Base-by-base conservation (phyloP, 2,113 vertebrate species). In the Clupea harengus region DNA sequence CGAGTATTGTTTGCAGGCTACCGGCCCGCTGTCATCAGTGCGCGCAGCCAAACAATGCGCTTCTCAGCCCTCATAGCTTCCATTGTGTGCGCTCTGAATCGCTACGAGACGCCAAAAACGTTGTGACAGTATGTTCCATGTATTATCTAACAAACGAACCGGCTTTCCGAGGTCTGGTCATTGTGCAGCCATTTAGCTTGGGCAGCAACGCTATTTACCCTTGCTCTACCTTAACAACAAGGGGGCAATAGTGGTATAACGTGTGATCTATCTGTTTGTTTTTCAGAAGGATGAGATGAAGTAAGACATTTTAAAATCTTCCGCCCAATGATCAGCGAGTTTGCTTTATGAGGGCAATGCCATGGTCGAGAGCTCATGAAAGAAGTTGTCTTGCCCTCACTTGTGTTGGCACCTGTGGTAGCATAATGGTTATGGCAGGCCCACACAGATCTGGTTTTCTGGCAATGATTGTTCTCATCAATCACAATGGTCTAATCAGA, bases 1-100 rank as follows among this genome's bases (percentile, higher is more conserved):
- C n/a, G 13, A 17, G 72, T 75, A 85, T 85, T 88, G 87, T 88
- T 83, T 85, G 83, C 60, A 4, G 46, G 80, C 82, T 82, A 60
- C 46, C 22, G 11, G 84, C 81, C 83, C 67, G 87, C 84, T 20
- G 82, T 81, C 47, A 85, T 50, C 84, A 47, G 84, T 46, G 57
- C 83, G 18, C 60, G 25, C 81, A 28, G 80, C 54, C 20, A 67
- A 64, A 78, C 81, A 75, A 87, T 84, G 81, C 60, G 25, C 84
- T 67, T 32, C 18, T 81, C 20, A 67, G 18, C 45, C n/a, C 81
- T 18, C 11, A 45, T 57, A 85, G 50, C 83, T 81, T 60, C 82
- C 60, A 86, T 50, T 87, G 45, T 84, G 82, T 60, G 28, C 47
- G 9, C 81, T 57, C 45, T 83, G 64, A 60, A 60, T 88, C 49